phyloP scores from a whole-genome alignment of 2,797 vertebrate species.

The Hafferia zeledoni region DNA sequence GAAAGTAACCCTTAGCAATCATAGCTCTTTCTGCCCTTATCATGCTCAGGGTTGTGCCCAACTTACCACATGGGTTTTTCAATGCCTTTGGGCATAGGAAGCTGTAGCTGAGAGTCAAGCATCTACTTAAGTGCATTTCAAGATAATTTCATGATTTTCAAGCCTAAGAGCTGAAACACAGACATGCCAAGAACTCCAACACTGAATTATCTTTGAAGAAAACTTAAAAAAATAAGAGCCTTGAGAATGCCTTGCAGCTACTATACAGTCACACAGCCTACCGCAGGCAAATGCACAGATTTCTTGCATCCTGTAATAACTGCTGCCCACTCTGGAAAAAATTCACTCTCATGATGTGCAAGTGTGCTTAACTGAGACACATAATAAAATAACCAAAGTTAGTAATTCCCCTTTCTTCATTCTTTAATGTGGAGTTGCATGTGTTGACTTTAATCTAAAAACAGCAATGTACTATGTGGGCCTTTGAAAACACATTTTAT shows the following conservation, averaged over 20 bases:
- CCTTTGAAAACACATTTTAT: background rate
- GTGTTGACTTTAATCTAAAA: background rate
- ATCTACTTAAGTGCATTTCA: background rate
- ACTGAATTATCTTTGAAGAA: background rate
- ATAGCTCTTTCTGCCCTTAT: background rate
- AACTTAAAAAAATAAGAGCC: background rate
- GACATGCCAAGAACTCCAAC: background rate
- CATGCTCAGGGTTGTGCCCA: background rate
- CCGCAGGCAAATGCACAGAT: background rate
- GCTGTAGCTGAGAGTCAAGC: background rate
- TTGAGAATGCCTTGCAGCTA: background rate
- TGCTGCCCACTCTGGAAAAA: conserved; percentile 11
- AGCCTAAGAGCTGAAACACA: background rate
- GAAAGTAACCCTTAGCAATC: background rate
- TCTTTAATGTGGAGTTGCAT: background rate
- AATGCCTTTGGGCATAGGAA: background rate
- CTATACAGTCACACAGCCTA: background rate
- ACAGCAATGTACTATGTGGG: background rate
- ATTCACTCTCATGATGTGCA: background rate
- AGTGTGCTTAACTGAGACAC: background rate
- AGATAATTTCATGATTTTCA: background rate
- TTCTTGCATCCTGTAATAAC: background rate
- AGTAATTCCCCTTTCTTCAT: background rate
- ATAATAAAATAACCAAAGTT: background rate
- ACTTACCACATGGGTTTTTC: background rate